Evolutionary conservation across 2,113 vertebrate genomes (phyloP), one percentile per base, ranked within the genome.

Genomic region (Tragelaphus strepsiceros): DNA sequence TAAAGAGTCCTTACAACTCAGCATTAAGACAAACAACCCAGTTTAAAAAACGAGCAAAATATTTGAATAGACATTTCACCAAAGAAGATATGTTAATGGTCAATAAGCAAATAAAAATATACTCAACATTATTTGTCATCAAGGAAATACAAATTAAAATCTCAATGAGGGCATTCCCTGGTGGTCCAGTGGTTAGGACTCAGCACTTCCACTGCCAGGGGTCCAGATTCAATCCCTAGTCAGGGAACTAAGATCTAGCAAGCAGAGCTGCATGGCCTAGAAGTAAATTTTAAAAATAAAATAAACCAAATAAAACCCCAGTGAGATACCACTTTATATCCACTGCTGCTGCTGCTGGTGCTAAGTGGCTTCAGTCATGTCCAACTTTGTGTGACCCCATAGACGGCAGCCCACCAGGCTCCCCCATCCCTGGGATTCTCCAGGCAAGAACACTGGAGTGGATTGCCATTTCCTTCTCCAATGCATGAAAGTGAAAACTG

Each of bases 131-230:
- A 92, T 97, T 81, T 97, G 58, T 96, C 95, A 95, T 85, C 80
- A 82, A 88, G 22, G 83, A 95, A 97, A 96, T 90, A 67, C 59
- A 97, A 96, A 96, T 95, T 77, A 97, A 94, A 94, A 21, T 58
- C 86, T 54, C 92, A 93, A 21, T 56, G 82, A 95, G 64, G 39
- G 22, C 43, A 77, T 77, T 77, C 22, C 71, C 22, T 77, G 39
- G 22, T 43, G 39, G 39, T 43, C 71, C 39, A 43, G 6, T 77
- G 71, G 14, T 26, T 24, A 77, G 71, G 39, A 77, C 71, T 77
- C 71, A 43, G 39, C 21, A 26, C 12, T 77, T 32, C 39, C 22
- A 43, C 39, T 43, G 35, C 71, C 22, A 26, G 71, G 39, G 71
- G 39, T 3, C 71, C 71, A 77, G 71, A 77, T 43, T 77, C 71